A percentile compares a stretch with the other conserved stretches of the same genome.
phyloP scores from a whole-genome alignment of 2,797 vertebrate genomes.

The Melanotaenia parkinsoni region DNA sequence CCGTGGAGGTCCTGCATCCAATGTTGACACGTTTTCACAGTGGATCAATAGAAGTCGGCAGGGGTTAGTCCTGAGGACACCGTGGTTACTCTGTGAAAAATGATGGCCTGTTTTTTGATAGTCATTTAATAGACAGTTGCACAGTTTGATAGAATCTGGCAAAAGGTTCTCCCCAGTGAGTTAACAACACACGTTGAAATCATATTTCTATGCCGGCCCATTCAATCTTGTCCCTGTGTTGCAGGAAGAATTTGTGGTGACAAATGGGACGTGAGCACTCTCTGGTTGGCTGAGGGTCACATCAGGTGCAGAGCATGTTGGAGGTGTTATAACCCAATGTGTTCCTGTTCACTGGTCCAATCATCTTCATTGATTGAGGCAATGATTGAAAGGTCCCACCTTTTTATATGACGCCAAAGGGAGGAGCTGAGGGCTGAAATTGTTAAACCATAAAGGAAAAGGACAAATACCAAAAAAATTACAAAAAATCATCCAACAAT shows the following conservation, averaged over 20 bases:
- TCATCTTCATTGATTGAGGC: slow-evolving; percentile 80
- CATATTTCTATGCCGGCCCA: slow-evolving; percentile 75
- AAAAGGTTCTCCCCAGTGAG: slow-evolving; percentile 76
- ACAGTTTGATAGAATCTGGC: slow-evolving; percentile 82
- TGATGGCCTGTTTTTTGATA: slow-evolving; percentile 72
- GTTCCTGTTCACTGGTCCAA: slow-evolving; percentile 84
- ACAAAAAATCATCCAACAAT: neutral
- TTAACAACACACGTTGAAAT: slow-evolving; percentile 79
- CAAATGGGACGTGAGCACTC: slow-evolving; percentile 74
- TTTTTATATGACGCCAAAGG: slow-evolving; percentile 62
- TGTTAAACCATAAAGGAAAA: slow-evolving; percentile 41
- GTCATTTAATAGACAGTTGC: slow-evolving; percentile 82
- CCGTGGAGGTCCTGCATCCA: slow-evolving; percentile 37
- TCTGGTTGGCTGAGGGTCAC: slow-evolving; percentile 72
- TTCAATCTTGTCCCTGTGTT: slow-evolving; percentile 74
- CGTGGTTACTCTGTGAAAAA: slow-evolving; percentile 77
- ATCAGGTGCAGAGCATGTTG: slow-evolving; percentile 73
- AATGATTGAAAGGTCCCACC: slow-evolving; percentile 76
- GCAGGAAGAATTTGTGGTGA: slow-evolving; percentile 69
- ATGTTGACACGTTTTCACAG: slow-evolving; percentile 60
- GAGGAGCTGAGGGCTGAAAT: slow-evolving; percentile 46
- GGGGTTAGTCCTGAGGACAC: slow-evolving; percentile 53
- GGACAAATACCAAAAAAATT: slow-evolving; percentile 11
- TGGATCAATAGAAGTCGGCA: slow-evolving; percentile 69
- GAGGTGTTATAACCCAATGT: slow-evolving; percentile 79